Percentiles rank a stretch among this genome's conserved stretches.
These are phyloP conservation scores for Acanthochromis polyacanthus DNA, from an alignment of 2,113 vertebrate genomes.

Conservation along the genomic window DNA sequence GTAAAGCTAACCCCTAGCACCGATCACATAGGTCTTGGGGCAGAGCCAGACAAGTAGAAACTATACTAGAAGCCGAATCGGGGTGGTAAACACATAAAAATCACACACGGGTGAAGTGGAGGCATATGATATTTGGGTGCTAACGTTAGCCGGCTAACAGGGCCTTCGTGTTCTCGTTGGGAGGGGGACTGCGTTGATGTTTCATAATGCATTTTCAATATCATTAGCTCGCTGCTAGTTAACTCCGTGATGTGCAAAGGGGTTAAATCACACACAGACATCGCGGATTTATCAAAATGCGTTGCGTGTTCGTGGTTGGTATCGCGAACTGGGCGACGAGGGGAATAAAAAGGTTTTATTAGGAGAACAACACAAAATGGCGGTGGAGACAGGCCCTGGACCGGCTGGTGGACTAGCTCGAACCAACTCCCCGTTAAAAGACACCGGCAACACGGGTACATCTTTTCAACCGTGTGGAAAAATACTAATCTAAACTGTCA, in stretches of 20 bases:
- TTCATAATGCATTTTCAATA: slow-evolving; percentile 77
- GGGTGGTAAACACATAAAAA: neutral
- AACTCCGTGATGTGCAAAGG: too few species aligned
- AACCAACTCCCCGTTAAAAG: neutral
- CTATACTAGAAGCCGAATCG: neutral
- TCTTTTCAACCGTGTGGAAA: accelerated
- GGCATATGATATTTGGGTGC: neutral
- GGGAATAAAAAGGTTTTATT: slow-evolving; percentile 62
- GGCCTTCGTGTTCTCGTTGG: slow-evolving; percentile 72
- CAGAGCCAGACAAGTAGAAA: neutral
- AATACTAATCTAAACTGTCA: neutral
- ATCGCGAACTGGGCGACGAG: neutral
- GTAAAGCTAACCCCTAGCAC: slow-evolving; percentile 9
- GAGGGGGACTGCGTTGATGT: slow-evolving; percentile 74
- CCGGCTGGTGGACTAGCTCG: slow-evolving; percentile 1
- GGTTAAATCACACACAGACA: neutral
- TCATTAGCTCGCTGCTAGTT: neutral
- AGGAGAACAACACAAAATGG: slow-evolving; percentile 88
- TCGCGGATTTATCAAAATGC: neutral
- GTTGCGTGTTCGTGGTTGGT: too few species aligned
- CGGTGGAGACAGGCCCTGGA: slow-evolving; percentile 74
- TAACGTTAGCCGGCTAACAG: slow-evolving; percentile 46
- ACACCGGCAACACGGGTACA: accelerated
- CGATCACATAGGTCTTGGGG: accelerated
- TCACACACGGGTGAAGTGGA: neutral